These are phyloP conservation scores for Hippocampus barbouri DNA, from an alignment of 2,113 vertebrate genomes.

Conservation along the genomic window DNA sequence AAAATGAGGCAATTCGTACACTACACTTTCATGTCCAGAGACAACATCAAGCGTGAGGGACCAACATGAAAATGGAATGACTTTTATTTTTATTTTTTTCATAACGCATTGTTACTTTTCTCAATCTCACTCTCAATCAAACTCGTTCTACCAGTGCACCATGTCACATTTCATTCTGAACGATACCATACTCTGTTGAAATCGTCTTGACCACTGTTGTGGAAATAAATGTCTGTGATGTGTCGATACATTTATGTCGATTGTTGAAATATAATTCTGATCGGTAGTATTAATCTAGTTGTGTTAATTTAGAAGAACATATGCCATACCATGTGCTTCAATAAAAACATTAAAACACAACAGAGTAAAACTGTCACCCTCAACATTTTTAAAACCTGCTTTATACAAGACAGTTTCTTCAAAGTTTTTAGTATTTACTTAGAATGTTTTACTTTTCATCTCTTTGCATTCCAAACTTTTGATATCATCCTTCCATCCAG, in stretches of 20 bases:
- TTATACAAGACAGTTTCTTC: not conserved
- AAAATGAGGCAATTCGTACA: not conserved
- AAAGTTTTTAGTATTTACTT: not conserved
- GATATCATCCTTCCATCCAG: too few species aligned
- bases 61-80: constrained; percentile 50
- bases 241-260: too few species aligned
- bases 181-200: too few species aligned
- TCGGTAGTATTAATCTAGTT: too few species aligned
- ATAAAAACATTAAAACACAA: too few species aligned
- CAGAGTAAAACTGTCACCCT: not conserved
- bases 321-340: too few species aligned
- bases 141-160: not conserved
- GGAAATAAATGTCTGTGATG: too few species aligned
- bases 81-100: constrained; percentile 1
- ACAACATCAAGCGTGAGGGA: constrained; percentile 27
- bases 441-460: not conserved
- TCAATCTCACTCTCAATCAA: not conserved
- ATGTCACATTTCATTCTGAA: too few species aligned
- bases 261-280: too few species aligned
- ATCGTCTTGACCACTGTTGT: too few species aligned
- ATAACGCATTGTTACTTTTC: constrained; percentile 17
- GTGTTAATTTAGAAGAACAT: too few species aligned
- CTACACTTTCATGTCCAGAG: constrained; percentile 3
- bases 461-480: too few species aligned
- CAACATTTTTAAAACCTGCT: not conserved